Percentiles rank a stretch among this genome's conserved stretches.
These are phyloP conservation scores for Melozone crissalis DNA, from an alignment of 2,113 vertebrate genomes.

Conservation along the genomic window DNA sequence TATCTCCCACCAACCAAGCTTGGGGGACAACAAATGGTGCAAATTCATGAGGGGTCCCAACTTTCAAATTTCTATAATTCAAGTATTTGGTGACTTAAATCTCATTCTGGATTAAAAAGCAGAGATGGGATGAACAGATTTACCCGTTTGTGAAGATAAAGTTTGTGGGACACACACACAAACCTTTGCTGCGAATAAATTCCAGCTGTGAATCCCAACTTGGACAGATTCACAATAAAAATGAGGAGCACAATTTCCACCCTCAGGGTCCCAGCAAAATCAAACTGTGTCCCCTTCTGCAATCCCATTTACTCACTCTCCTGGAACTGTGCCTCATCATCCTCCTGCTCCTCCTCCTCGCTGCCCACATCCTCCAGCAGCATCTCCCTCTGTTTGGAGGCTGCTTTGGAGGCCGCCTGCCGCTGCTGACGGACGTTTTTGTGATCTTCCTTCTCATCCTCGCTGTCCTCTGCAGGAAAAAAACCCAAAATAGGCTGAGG, in stretches of 20 bases:
- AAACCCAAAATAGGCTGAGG: neutral
- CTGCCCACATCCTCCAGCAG: slow-evolving; percentile 93
- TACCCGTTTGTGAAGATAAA: no score
- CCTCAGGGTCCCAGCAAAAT: neutral
- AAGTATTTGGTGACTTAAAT: no score
- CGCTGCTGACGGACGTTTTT: slow-evolving; percentile 93
- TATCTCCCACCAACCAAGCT: no score
- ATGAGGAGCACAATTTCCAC: fast-evolving
- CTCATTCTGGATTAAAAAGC: no score
- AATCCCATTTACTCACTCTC: slow-evolving; percentile 78
- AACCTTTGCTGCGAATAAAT: neutral
- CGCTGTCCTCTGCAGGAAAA: slow-evolving; percentile 87
- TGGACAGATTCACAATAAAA: fast-evolving
- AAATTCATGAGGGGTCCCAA: no score
- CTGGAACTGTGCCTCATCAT: slow-evolving; percentile 87
- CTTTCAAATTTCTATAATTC: no score
- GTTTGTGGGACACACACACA: no score
- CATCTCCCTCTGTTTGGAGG: slow-evolving; percentile 97
- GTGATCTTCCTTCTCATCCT: slow-evolving; percentile 93
- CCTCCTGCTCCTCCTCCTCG: slow-evolving; percentile 92
- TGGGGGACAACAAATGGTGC: no score
- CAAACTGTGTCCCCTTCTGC: no score
- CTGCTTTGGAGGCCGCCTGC: slow-evolving; percentile 96
- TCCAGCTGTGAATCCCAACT: no score
- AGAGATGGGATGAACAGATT: no score